These are phyloP conservation scores for Motacilla tschutschensis DNA, from an alignment of 2,113 vertebrate species.

Conservation along the genomic window DNA sequence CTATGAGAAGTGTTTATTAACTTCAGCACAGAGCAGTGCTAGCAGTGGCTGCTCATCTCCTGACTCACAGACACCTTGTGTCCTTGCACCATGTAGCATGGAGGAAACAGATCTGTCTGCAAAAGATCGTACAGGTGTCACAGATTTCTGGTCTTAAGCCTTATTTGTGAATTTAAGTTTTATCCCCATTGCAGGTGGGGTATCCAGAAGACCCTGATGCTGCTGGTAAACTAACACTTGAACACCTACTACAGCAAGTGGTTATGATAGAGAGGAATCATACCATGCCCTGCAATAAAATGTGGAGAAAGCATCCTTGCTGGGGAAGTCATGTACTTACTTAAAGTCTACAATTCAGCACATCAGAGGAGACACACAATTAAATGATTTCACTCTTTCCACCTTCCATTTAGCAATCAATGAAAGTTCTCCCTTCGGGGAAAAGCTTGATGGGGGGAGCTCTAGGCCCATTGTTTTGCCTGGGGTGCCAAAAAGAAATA, in stretches of 20 bases:
- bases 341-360: neutral
- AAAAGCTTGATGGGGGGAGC: neutral
- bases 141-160: neutral
- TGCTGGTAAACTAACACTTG: neutral
- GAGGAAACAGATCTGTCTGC: neutral
- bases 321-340: neutral
- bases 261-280: neutral
- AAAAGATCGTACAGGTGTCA: neutral
- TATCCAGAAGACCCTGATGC: neutral
- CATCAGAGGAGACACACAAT: neutral
- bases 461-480: conserved; percentile 6
- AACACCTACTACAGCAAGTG: neutral
- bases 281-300: neutral
- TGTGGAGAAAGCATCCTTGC: neutral
- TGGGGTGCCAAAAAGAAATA: conserved; percentile 30
- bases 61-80: neutral
- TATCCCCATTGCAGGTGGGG: neutral
- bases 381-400: conserved; percentile 8
- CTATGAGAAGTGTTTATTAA: neutral
- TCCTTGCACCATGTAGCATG: neutral
- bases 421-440: conserved; percentile 38
- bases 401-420: conserved; percentile 54
- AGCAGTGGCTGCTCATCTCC: neutral
- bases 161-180: neutral
- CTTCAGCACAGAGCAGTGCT: neutral